Conservation (phyloP, 2,113 vertebrate species). For the Etheostoma cragini region DNA sequence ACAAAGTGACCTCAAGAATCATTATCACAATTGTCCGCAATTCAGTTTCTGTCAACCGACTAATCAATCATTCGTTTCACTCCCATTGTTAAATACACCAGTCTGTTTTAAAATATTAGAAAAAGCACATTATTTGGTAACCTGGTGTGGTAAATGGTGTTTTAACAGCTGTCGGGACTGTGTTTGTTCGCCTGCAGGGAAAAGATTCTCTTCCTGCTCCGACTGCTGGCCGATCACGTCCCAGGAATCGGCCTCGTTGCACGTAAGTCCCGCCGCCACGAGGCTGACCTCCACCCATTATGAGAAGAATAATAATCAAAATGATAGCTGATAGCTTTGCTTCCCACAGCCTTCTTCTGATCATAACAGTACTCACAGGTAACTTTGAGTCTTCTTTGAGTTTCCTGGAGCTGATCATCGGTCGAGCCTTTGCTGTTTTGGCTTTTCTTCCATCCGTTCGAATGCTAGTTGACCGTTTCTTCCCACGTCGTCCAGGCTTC, state of each 20-base stretch:
- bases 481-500: too few species aligned
- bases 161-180: neutral
- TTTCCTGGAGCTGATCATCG: too few species aligned
- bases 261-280: constrained; percentile 84
- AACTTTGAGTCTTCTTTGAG: too few species aligned
- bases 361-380: too few species aligned
- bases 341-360: too few species aligned
- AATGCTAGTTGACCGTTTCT: too few species aligned
- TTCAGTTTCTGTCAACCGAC: neutral
- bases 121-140: neutral
- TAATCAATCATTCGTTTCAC: neutral
- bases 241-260: constrained; percentile 92
- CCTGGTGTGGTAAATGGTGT: too few species aligned
- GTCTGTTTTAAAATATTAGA: neutral
- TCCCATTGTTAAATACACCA: too few species aligned
- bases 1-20: neutral
- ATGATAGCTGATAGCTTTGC: too few species aligned
- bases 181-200: constrained; percentile 78
- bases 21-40: neutral
- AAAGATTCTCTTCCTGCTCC: constrained; percentile 92
- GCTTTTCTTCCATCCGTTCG: too few species aligned
- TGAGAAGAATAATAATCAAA: too few species aligned
- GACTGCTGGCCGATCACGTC: constrained; percentile 89
- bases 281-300: neutral
- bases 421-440: too few species aligned